These are phyloP conservation scores for Lapara coniferarum DNA, from an alignment of 2,888 invertebrate genomes.

Conservation along the genomic window DNA sequence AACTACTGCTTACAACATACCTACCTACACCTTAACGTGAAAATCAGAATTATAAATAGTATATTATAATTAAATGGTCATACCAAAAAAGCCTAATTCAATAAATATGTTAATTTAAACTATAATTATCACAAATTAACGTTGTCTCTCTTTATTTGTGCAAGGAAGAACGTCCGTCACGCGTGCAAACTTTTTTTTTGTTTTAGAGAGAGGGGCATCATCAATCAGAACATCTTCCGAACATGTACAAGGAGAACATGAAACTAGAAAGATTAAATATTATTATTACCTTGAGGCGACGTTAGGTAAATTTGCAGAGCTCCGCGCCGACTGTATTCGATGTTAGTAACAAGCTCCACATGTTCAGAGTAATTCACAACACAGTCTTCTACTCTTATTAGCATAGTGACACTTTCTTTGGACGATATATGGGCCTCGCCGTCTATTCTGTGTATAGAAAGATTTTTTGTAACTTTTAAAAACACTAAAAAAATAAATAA, in stretches of 20 bases:
- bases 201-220: neutral
- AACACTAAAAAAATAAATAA: too few relatives aligned
- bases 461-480: neutral
- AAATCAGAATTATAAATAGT: too few relatives aligned
- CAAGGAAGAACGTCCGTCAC: neutral
- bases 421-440: conserved; percentile 45
- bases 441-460: conserved; percentile 33
- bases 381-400: conserved; percentile 84
- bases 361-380: conserved; percentile 90
- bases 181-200: neutral
- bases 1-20: too few relatives aligned
- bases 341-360: conserved; percentile 89
- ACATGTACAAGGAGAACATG: conserved; percentile 49
- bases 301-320: conserved; percentile 88
- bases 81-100: too few relatives aligned
- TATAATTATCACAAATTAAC: too few relatives aligned
- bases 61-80: too few relatives aligned
- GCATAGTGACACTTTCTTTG: conserved; percentile 50
- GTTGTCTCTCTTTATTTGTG: neutral
- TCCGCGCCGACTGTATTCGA: conserved; percentile 89
- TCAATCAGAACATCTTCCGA: conserved; percentile 42
- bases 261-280: conserved; percentile 32
- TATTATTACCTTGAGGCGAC: conserved; percentile 89
- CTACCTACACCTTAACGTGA: too few relatives aligned
- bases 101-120: too few relatives aligned